Conservation (phyloP, 2,113 vertebrate genomes). For the Catagonus wagneri region DNA sequence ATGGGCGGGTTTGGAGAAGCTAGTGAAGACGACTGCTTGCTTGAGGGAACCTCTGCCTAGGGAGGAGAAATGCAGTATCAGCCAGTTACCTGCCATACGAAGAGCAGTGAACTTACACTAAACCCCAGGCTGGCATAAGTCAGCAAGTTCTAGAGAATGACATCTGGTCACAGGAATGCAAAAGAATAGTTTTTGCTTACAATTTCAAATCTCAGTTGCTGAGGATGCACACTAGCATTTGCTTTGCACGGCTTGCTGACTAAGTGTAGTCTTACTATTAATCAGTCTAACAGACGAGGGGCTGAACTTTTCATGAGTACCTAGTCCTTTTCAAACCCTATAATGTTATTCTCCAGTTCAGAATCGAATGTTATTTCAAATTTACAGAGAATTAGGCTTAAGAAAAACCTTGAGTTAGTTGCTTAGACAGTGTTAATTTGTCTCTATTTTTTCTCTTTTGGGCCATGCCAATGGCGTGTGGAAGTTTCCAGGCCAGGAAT, state of each 20-base stretch:
- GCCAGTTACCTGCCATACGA: constrained; percentile 78
- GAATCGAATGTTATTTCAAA: constrained; percentile 10
- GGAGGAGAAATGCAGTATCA: constrained; percentile 76
- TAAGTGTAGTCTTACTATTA: constrained; percentile 70
- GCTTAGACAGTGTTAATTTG: constrained; percentile 19
- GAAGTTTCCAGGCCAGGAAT: too few species aligned
- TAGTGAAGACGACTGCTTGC: constrained; percentile 84
- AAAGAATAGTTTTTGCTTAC: constrained; percentile 88
- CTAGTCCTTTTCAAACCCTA: constrained; percentile 44
- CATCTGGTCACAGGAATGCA: constrained; percentile 83
- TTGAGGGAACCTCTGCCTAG: constrained; percentile 84
- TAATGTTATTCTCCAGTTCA: constrained; percentile 46
- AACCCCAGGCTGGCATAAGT: constrained; percentile 81
- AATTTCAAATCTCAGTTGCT: constrained; percentile 84
- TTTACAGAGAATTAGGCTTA: neutral
- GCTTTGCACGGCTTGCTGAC: constrained; percentile 86
- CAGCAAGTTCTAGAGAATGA: constrained; percentile 87
- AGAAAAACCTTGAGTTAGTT: constrained; percentile 48
- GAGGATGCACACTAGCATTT: constrained; percentile 85
- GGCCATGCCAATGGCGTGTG: too few species aligned
- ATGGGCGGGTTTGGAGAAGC: constrained; percentile 82
- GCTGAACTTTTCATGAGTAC: neutral
- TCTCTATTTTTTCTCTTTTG: neutral
- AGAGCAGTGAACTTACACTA: constrained; percentile 82
- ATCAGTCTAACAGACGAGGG: constrained; percentile 50